Evolutionary conservation across 2,113 vertebrate genomes (phyloP).

Genomic region (Asarcornis scutulata): DNA sequence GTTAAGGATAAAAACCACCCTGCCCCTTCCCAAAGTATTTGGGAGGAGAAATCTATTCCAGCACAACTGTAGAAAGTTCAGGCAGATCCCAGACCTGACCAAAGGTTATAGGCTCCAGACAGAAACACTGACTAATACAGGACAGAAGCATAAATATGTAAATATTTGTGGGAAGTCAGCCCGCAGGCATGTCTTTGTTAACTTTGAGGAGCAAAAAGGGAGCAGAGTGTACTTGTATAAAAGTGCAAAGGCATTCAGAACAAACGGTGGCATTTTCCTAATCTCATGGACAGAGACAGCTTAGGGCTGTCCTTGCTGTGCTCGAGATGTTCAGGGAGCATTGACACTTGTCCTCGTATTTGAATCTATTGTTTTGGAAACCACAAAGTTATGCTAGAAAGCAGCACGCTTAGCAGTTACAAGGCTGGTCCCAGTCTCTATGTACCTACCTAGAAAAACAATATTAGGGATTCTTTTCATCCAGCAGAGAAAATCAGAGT

Average conservation of each 20-base stretch:
- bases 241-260: slow-evolving; percentile 39
- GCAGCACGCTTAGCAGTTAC: not conserved
- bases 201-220: not conserved
- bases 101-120: slow-evolving; percentile 37
- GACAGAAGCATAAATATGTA: slow-evolving; percentile 36
- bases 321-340: fast-evolving
- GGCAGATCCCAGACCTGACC: slow-evolving; percentile 12
- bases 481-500: not conserved
- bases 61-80: not conserved
- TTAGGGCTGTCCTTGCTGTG: not conserved
- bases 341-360: not conserved
- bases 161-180: slow-evolving; percentile 32
- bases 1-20: not conserved
- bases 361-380: not conserved
- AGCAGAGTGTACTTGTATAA: not conserved
- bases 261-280: not conserved
- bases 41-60: not conserved
- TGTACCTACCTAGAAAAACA: not conserved
- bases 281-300: not conserved
- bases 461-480: not conserved
- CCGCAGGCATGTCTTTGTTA: not conserved
- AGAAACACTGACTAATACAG: slow-evolving; percentile 53
- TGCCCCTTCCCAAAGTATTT: not conserved
- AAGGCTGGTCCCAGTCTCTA: not conserved
- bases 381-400: fast-evolving